A percentile compares a stretch with the other conserved stretches of the same genome.
Conservation (phyloP, 2,888 invertebrate species). For the Drosophila tanythrix region DNA sequence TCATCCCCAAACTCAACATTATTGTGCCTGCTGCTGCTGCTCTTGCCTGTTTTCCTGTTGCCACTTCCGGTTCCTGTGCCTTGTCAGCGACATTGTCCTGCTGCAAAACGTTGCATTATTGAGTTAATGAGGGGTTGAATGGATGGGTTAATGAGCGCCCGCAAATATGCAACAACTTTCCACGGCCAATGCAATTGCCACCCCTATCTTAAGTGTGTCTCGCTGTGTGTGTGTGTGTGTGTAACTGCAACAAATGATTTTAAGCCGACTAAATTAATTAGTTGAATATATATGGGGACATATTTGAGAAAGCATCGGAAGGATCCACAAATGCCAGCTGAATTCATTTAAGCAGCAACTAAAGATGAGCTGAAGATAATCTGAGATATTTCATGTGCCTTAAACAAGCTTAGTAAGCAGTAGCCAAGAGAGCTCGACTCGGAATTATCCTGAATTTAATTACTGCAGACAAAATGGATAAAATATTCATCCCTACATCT, state of each 20-base stretch:
- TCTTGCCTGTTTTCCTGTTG: conserved; percentile 3
- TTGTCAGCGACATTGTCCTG: conserved; percentile 43
- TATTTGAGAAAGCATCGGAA: not conserved
- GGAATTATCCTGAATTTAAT: not conserved
- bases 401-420: not conserved
- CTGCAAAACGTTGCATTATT: conserved; percentile 33
- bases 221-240: not conserved
- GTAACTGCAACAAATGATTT: not conserved
- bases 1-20: not conserved
- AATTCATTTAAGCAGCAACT: not conserved
- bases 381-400: not conserved
- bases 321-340: not conserved
- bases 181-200: not conserved
- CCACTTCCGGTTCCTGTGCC: conserved; percentile 1
- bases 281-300: not conserved
- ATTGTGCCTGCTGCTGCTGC: not conserved
- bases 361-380: not conserved
- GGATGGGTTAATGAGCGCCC: conserved; percentile 20
- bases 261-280: not conserved
- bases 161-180: conserved; percentile 46
- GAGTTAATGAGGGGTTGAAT: conserved; percentile 17
- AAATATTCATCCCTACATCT: not conserved
- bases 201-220: not conserved
- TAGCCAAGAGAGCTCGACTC: not conserved
- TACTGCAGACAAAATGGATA: not conserved